Evolutionary conservation across 2,113 vertebrate species (phyloP).

Genomic region (Malurus alboscapulatus): DNA sequence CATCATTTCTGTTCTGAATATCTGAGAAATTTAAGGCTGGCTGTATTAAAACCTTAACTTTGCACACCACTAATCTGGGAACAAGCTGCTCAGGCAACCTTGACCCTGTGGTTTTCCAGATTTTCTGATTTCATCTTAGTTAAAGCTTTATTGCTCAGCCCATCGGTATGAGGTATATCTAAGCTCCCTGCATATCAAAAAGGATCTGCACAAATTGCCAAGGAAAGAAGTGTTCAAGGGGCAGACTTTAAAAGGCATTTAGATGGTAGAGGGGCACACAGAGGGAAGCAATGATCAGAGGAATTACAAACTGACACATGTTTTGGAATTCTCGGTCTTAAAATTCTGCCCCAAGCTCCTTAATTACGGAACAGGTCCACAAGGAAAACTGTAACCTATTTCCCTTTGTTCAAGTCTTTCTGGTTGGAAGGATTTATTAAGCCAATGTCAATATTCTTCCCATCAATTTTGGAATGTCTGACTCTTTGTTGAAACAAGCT

Average conservation of each 20-base stretch:
- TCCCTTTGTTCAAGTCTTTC: conserved; percentile 60
- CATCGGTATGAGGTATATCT: background rate
- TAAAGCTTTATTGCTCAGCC: background rate
- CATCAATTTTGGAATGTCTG: conserved; percentile 61
- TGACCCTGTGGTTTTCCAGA: background rate
- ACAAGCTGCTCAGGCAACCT: background rate
- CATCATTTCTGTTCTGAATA: background rate
- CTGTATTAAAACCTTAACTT: conserved; percentile 21
- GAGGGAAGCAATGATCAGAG: conserved; percentile 30
- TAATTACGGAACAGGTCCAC: conserved; percentile 48
- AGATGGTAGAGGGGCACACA: background rate
- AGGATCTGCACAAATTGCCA: conserved; percentile 21
- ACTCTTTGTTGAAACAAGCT: conserved; percentile 69
- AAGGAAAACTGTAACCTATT: conserved; percentile 48
- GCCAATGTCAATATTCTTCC: conserved; percentile 63
- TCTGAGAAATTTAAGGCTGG: background rate
- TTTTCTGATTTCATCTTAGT: conserved; percentile 29
- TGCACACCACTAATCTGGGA: background rate
- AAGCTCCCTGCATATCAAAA: conserved; percentile 31
- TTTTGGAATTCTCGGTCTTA: conserved; percentile 53
- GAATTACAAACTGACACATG: conserved; percentile 15
- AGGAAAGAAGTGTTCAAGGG: conserved; percentile 28
- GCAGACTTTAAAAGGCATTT: conserved; percentile 45
- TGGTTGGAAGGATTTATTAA: conserved; percentile 65
- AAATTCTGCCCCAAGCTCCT: conserved; percentile 37